Evolutionary conservation across 2,797 vertebrate species (phyloP), one percentile per base, ranked within the genome.

Genomic region (Sparidentex hasta): DNA sequence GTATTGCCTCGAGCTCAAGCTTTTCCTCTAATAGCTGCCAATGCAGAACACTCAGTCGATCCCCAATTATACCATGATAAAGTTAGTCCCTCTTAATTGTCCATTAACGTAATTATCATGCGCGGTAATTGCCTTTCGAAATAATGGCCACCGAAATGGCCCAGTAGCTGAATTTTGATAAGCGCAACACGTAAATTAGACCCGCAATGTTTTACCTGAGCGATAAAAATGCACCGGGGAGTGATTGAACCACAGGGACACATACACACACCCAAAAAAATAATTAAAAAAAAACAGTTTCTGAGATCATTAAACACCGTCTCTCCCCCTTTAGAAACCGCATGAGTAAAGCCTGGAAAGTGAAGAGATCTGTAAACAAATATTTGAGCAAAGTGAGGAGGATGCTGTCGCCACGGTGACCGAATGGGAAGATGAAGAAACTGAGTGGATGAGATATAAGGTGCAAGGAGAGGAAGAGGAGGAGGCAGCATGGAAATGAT

Each of bases 81-180:
- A 85, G 83, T 90, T 87, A 78, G 76, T 86, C 69, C 81, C 66
- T 75, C 57, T 81, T 92, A 91, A 90, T 90, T 91, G 87, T 80
- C 88, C 81, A 90, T 93, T 93, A 92, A 85, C 55, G 59, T 91
- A 91, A 93, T 93, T 91, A 93, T 92, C 86, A 81, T 82, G 82
- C 29, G 8, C 81, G 63, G 78, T 91, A 91, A 92, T 91, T 88
- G 83, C 85, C 86, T 90, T 90, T 91, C 66, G 90, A 91, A 91
- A 89, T 93, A 93, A 94, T 89, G 78, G 88, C 75, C 51, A 67
- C 58, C 77, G 82, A 92, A 90, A 87, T 83, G 81, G 74, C 83
- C 79, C 41, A 67, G 70, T 81, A 82, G 77, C 84, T 85, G 85
- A 83, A 90, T 89, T 92, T 89, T 92, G 88, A 90, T 87, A 87